phyloP scores from a whole-genome alignment of 2,888 invertebrate genomes.

The Drosophila falleni region DNA sequence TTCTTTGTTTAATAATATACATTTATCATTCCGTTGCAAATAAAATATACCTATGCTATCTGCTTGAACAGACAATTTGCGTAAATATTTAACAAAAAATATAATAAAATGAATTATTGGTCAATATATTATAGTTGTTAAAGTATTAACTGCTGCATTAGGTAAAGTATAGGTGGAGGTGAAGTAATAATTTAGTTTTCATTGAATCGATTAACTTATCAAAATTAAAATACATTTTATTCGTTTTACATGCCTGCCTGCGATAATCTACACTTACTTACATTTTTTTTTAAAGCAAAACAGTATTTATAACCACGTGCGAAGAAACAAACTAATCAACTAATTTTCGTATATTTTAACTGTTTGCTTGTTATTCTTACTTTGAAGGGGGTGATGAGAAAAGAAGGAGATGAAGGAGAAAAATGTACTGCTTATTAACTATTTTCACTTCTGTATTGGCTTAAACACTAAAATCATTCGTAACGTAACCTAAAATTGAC shows the following conservation, averaged over 20 bases:
- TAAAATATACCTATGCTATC: conserved; percentile 51
- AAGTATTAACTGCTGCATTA: conserved; percentile 25
- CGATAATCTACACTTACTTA: conserved; percentile 54
- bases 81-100: conserved; percentile 38
- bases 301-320: conserved; percentile 52
- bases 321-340: conserved; percentile 66
- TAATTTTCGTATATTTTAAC: conserved; percentile 56
- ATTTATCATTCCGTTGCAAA: conserved; percentile 45
- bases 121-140: conserved; percentile 20
- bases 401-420: conserved; percentile 14
- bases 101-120: conserved; percentile 22
- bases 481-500: conserved; percentile 68
- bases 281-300: conserved; percentile 58
- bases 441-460: conserved; percentile 54
- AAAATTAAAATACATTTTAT: conserved; percentile 57
- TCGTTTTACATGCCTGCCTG: conserved; percentile 40
- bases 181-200: conserved; percentile 50
- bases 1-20: conserved; percentile 55
- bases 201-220: conserved; percentile 63
- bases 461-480: conserved; percentile 70
- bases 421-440: conserved; percentile 43
- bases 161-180: conserved; percentile 21
- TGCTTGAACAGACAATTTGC: conserved; percentile 40
- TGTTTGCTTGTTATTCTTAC: conserved; percentile 22
- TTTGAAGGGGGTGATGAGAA: conserved; percentile 11